These are phyloP conservation scores for Oreonectes daqikongensis DNA, from an alignment of 2,797 vertebrate genomes.

Conservation along the genomic window DNA sequence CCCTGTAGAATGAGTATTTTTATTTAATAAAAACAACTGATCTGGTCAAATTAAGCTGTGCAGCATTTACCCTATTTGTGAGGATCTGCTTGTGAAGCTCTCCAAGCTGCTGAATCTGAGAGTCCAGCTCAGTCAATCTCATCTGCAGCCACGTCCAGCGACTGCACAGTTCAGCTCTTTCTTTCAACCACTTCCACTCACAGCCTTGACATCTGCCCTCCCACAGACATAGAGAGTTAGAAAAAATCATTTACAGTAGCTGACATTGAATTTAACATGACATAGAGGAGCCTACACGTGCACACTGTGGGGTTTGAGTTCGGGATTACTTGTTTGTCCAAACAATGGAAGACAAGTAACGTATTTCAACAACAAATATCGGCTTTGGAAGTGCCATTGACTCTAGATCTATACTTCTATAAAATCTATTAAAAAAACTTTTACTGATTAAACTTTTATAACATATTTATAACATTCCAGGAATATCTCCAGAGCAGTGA, in stretches of 20 bases:
- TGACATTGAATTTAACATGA: not conserved
- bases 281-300: not conserved
- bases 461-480: no score
- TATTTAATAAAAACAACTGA: no score
- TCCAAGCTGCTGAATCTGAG: conserved; percentile 83
- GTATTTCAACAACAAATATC: not conserved
- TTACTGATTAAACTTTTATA: no score
- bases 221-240: conserved; percentile 36
- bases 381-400: not conserved
- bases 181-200: conserved; percentile 86
- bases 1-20: conserved; percentile 69
- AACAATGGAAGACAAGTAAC: not conserved
- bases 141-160: conserved; percentile 93
- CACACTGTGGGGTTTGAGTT: not conserved
- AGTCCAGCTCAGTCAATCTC: conserved; percentile 87
- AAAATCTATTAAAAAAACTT: no score
- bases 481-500: conserved; percentile 64
- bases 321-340: not conserved
- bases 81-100: conserved; percentile 80
- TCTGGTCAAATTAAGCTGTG: no score
- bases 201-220: conserved; percentile 72
- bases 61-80: conserved; percentile 39
- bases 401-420: no score
- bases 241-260: not conserved
- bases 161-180: conserved; percentile 88